Base-by-base conservation (phyloP, 2,888 invertebrate genomes). In the Lasioglossum oenotherae region DNA sequence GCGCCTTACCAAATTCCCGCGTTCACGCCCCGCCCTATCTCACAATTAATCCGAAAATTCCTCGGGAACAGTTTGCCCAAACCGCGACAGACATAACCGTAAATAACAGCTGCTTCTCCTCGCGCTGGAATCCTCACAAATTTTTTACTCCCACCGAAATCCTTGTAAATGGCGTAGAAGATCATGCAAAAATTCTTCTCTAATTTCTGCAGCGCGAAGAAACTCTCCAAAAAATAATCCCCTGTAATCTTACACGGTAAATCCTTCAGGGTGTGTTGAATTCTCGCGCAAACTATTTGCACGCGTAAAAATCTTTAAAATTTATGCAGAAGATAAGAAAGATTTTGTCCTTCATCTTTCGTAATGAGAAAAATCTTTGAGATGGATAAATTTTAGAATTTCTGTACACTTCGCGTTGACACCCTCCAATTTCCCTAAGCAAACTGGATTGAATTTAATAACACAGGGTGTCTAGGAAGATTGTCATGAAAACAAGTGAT, bases 1-100 rank as follows among this genome's bases (percentile, higher is more conserved):
- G 67, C 67, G 35, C 35, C 67, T 67, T 35, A 19, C 35, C 67
- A 31, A 67, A 69, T 49, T 73, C 74, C 80, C 38, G 77, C 64
- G 77, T 71, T 78, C 78, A 10, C 78, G 78, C 69, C 71, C 27
- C 75, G 57, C 16, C 27, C 6, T 35, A 35, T 67, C 38, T 71
- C 41, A 60, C 86, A 64, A 80, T 82, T 71, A 71, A 14, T 74
- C 57, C 35, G 64, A 76, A 73, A 77, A 64, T 83, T 76, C 49
- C 53, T 69, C 23, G n/a, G 41, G 10, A 49, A 41, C 23, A 27
- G 72, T 78, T 85, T 53, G 44, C 67, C 67, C 19, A 67, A 67
- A 67, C 67, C 67, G 10, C 49, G 80, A 74, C 46, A 27, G 53
- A 31, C 35, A 67, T 35, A 67, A 67, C 67, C 19, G 67, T 35